Base-by-base conservation (phyloP, 2,888 invertebrate species). In the Epistrophe grossulariae region DNA sequence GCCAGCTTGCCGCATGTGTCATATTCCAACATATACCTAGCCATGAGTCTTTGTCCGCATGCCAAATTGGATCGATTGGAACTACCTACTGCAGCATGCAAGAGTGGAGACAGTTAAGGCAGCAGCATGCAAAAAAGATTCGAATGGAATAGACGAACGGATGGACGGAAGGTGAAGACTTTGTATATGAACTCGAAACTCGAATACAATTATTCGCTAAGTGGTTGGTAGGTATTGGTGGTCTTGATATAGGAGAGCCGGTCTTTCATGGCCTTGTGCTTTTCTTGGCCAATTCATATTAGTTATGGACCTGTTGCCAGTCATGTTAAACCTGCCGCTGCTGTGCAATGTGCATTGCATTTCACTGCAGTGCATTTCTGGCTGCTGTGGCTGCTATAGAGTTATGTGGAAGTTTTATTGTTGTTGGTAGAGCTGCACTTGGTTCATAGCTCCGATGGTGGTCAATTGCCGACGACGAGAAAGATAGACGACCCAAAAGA, bases 261-360 rank as follows among this genome's bases (percentile, higher is more conserved):
- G 64, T 71, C 55, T 62, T 48, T 35, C 60, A 57, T 43, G 81
- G 76, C 38, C 70, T 68, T 38, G 62, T 72, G 45, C 71, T 62
- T 74, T 64, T 68, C 55, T 45, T 55, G 73, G 81, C 66, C 77
- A 77, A 81, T 80, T 85, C 77, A 81, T 85, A 85, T 87, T 87
- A 82, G 82, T 87, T 87, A 87, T 87, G 83, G 79, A 87, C 85
- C 85, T 87, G 85, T 87, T 87, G 74, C 79, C 78, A 60, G 82
- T 40, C 85, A 82, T 87, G 85, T 82, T 70, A 62, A 77, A 84
- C 81, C 84, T 78, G 81, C 68, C 60, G 72, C 66, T 84, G 81
- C 68, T 73, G 55, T 70, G 70, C 52, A 40, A 24, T 66, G 52
- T 70, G 70, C 70, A 70, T 40, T 40, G 10, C 19, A 45, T 19